Base-by-base conservation (phyloP, 2,888 invertebrate genomes). In the Koerneria pararmatus region DNA sequence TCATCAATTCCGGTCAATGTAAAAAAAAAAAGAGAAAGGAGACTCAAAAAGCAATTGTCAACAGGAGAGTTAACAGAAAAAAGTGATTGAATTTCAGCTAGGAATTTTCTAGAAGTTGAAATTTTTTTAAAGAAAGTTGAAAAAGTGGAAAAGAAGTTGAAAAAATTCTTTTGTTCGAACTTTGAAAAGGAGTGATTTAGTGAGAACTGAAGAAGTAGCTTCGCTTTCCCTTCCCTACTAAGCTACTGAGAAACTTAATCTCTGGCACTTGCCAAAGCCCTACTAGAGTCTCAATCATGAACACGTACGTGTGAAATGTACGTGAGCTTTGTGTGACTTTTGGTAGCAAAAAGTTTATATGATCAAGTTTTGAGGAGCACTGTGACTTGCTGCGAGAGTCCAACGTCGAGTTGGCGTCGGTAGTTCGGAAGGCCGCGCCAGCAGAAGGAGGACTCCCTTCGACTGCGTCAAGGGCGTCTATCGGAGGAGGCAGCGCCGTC, bases 321-420 rank as follows among this genome's bases (percentile, higher is more conserved):
- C n/a, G n/a, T n/a, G n/a, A n/a, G n/a, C n/a, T n/a, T n/a, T n/a
- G 35, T 22, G 48, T 5, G 29, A 57, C 32, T 1, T 49, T 15
- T 6, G 6, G 37, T 60, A 27, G 1, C 27, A 1, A 53, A 53
- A 53, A 15, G n/a, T n/a, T 22, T n/a, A n/a, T n/a, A n/a, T n/a
- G n/a, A n/a, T n/a, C n/a, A n/a, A n/a, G n/a, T 35, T 35, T 48
- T 73, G 65, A 62, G 66, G 1, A 67, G 69, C 73, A 76, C 56
- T 70, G 69, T 37, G 71, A 76, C 27, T 68, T 70, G 2, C 61
- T 76, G 0, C 71, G 75, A 29, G 74, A 76, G 22, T 73, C 70
- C 54, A 76, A 75, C 37, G 76, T 75, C n/a, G 76, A 76, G 46
- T 37, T 76, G 61, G 71, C 74, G 2, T 41, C 74, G 0, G 53